Evolutionary conservation across 2,888 invertebrate species (phyloP), one percentile per base, ranked within the genome.

Genomic region (Thereva nobilitata): DNA sequence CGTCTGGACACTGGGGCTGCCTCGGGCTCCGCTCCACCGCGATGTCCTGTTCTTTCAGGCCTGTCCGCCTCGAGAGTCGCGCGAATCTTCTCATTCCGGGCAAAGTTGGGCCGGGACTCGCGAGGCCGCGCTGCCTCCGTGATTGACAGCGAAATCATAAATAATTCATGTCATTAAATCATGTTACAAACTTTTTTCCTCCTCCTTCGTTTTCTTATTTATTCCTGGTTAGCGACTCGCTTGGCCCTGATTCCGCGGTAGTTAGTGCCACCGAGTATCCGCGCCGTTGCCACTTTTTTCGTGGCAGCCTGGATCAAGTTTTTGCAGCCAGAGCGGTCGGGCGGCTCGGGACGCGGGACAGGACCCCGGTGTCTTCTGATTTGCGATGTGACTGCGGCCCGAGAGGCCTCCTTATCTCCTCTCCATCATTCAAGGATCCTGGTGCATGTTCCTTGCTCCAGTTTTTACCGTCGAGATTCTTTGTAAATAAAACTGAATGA

Each of bases 121-220:
- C 55, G 71, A 68, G 70, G 68, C 68, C 68, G 69, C 69, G 67
- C 68, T 69, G 71, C 69, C 77, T 79, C 79, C 80, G 78, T 80
- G 80, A 80, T 80, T 80, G 80, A 80, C 80, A 80, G 79, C 77
- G 50, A 78, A 78, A 78, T 80, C 78, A 80, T 80, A 80, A 79
- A 80, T 80, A 78, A 80, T 80, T 80, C 80, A 80, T 80, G 80
- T 80, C 80, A 80, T 80, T 80, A 80, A 80, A 80, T 80, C 80
- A 80, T 80, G 80, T 80, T 80, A 79, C 79, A 78, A 76, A 79
- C 78, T 75, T 76, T 78, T 76, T 72, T 71, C 66, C 45, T 70
- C 67, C 42, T 67, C 45, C 56, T 50, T 57, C 47, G 50, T 45
- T 42, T n/a, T 55, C 54, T 64, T 52, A 52, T 63, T 65, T 57